Conservation (phyloP, 92 coral and sea anemone species). For the Bergia puertoricense region DNA sequence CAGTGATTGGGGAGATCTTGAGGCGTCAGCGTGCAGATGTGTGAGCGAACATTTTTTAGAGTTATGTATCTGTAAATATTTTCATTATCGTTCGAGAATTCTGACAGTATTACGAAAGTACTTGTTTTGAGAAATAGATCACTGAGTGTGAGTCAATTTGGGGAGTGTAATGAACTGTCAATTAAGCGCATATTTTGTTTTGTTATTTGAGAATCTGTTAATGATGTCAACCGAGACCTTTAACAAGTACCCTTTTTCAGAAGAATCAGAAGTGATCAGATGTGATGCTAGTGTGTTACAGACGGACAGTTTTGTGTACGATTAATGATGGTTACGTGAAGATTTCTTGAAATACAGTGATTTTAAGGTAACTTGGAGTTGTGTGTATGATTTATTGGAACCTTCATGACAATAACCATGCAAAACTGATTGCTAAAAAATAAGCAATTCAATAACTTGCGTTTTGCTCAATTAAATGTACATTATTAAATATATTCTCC, state of each 20-base stretch:
- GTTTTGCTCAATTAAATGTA: no score
- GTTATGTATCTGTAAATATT: not conserved
- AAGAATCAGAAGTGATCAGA: no score
- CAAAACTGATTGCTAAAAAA: no score
- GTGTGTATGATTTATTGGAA: not conserved
- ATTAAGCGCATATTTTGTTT: not conserved
- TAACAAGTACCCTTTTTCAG: no score
- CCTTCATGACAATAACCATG: not conserved
- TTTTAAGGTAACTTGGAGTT: no score
- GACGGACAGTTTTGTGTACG: no score
- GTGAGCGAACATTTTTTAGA: not conserved
- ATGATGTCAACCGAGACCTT: no score
- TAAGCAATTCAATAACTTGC: no score
- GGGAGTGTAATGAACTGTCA: not conserved
- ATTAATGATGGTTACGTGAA: no score
- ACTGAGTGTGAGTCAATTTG: not conserved
- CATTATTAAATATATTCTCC: no score
- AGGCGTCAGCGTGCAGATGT: not conserved
- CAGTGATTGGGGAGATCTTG: conserved; percentile 1
- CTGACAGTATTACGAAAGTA: not conserved
- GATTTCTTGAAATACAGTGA: no score
- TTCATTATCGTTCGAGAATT: not conserved
- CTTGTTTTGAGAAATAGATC: not conserved
- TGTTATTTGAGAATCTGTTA: not conserved
- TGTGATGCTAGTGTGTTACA: no score